These are phyloP conservation scores for Heliconius nattereri DNA, from an alignment of 1,140 invertebrate species.

Conservation along the genomic window DNA sequence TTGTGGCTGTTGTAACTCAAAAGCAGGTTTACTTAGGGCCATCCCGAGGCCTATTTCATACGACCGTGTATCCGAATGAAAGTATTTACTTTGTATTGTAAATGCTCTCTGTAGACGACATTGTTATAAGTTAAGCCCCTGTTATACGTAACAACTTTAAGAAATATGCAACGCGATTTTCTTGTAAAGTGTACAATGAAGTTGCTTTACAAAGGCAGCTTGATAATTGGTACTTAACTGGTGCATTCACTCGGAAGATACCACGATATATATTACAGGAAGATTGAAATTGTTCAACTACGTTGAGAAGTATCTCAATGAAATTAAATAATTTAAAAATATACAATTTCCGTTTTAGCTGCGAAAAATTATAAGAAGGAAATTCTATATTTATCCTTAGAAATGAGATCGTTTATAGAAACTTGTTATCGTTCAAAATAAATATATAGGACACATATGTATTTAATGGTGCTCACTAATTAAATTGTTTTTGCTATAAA, in stretches of 20 bases:
- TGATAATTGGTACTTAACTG: conserved; percentile 43
- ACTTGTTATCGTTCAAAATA: neutral
- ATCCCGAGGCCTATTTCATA: conserved; percentile 57
- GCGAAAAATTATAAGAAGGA: neutral
- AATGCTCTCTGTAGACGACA: conserved; percentile 64
- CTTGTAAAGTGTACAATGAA: conserved; percentile 37
- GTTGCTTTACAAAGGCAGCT: conserved; percentile 39
- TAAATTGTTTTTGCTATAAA: too few relatives aligned
- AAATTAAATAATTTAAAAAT: neutral
- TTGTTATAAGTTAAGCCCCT: conserved; percentile 57
- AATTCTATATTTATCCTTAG: neutral
- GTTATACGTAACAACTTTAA: conserved; percentile 47
- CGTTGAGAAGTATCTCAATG: neutral
- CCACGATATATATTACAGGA: conserved; percentile 34
- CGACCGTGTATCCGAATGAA: conserved; percentile 61
- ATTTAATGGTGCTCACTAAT: too few relatives aligned
- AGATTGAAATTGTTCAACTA: conserved; percentile 36
- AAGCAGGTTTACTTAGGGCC: conserved; percentile 71
- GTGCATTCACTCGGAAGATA: conserved; percentile 40
- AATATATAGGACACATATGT: too few relatives aligned
- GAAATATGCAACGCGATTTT: conserved; percentile 43
- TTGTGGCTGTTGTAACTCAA: conserved; percentile 55
- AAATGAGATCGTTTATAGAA: neutral
- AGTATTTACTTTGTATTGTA: conserved; percentile 74
- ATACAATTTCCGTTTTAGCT: neutral